Evolutionary conservation across 2,888 invertebrate species (phyloP), one percentile per base, ranked within the genome.

Genomic region (Nasonia oneida): DNA sequence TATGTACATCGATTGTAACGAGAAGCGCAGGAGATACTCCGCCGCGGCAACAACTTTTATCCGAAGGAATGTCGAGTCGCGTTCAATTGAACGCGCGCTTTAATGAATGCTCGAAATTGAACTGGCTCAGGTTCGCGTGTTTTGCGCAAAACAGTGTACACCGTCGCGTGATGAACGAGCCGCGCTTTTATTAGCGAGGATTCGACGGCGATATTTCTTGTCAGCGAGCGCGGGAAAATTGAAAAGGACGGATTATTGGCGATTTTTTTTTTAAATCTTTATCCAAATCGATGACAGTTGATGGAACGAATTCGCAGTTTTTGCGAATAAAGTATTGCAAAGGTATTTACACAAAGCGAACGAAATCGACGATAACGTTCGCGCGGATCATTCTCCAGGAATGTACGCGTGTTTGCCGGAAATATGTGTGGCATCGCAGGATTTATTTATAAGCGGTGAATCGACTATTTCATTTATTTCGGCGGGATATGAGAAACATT

Each of bases 11-110:
- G 23, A 70, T 79, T 50, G 50, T 33, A 67, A 67, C 33, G 53
- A 47, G 47, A 71, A 42, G 6, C 12, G 42, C 50, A 53, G 15
- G 15, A 53, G 15, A 37, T 70, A 70, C 70, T 80, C 70, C 15
- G 15, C 70, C 15, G 4, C 50, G 15, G 14, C 15, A 37, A 70
- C 78, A 67, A 78, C 47, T 78, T 78, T 78, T 67, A 67, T 64
- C 23, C 15, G 37, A 57, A 80, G 57, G 23, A 71, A 71, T 57
- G 80, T 23, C 37, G 53, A 47, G 39, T 70, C n/a, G 1, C 67
- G 75, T 47, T 53, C 37, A 53, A 73, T 80, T 37, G 71, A 33
- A 39, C n/a, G n/a, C 18, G 18, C 61, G 29, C 15, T 67, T 67
- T 67, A 67, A 67, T 33, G 14, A 67, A 67, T 23, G 23, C 23